Base-by-base conservation (phyloP, 1,140 invertebrate species). In the Amphibalanus amphitrite region DNA sequence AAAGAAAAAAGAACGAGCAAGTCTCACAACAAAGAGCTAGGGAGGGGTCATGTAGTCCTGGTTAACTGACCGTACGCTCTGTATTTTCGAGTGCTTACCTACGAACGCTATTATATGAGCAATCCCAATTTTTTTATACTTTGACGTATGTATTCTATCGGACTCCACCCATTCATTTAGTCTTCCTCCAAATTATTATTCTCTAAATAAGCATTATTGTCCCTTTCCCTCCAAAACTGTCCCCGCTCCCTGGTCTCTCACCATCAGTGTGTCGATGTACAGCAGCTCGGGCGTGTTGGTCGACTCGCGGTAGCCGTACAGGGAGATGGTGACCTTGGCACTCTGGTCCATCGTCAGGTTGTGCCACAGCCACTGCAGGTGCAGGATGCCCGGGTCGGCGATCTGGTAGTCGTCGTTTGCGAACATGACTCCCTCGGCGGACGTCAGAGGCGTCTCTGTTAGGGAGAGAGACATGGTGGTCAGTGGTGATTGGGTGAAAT, bases 281-380 rank as follows among this genome's bases (percentile, higher is more conserved):
- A 86, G 74, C 26, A 89, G 80, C 74, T 88, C 83, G 0, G 88
- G 87, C 28, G 83, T 76, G 79, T 91, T 91, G 0, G 88, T 90
- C 0, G 86, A 86, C 79, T 95, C 91, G 38, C 89, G 85, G 78
- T 94, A 93, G 3, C 91, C 92, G 88, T 88, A 94, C 10, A 94
- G 79, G 0, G 89, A 90, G 74, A 95, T 91, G 71, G 86, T 85
- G 0, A 93, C 84, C 38, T 85, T 84, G 0, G 89, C 88, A 75
- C 87, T 88, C 6, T 84, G 79, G 77, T 91, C 91, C 28, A 85
- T 85, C 0, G 92, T 94, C 76, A 95, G 88, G 82, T 95, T 95
- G 74, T 87, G 86, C 10, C 84, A 84, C 76, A 90, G 85, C 92
- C 92, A 95, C 10, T 85, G 86, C 20, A 94, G 88, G 77, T 84